A percentile compares a stretch with the other conserved stretches of the same genome.
phyloP scores from a whole-genome alignment of 2,113 vertebrate genomes.

The Leptobrachium leishanense region DNA sequence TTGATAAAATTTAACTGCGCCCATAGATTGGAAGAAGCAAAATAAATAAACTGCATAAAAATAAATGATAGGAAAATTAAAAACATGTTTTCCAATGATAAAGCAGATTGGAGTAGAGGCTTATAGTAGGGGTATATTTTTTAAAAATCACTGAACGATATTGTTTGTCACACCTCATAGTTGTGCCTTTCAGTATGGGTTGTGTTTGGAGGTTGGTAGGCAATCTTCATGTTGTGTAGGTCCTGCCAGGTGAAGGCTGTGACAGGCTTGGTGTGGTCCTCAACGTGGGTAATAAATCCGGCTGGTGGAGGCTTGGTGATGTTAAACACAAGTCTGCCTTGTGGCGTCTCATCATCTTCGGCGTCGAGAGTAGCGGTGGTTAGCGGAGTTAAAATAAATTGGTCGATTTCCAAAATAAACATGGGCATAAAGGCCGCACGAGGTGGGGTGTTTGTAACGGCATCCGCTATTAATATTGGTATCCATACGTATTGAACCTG shows the following conservation, averaged over 20 bases:
- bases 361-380: conserved; percentile 63
- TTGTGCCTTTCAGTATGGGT: conserved; percentile 67
- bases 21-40: too few species aligned
- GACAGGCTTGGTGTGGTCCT: conserved; percentile 62
- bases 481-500: conserved; percentile 70
- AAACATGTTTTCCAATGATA: too few species aligned
- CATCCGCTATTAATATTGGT: conserved; percentile 62
- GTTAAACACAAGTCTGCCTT: conserved; percentile 60
- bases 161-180: conserved; percentile 65
- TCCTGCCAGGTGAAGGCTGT: conserved; percentile 69
- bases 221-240: conserved; percentile 72
- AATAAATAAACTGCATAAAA: too few species aligned
- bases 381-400: conserved; percentile 69
- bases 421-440: conserved; percentile 65
- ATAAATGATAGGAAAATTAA: too few species aligned
- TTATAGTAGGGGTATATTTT: too few species aligned
- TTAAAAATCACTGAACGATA: too few species aligned
- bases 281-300: conserved; percentile 66
- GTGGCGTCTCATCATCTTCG: conserved; percentile 63
- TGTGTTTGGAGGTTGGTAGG: conserved; percentile 74
- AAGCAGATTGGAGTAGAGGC: too few species aligned
- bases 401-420: conserved; percentile 73
- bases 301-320: conserved; percentile 53
- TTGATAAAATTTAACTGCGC: too few species aligned
- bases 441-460: conserved; percentile 66